Percentiles rank a stretch among this genome's conserved stretches.
Evolutionary conservation across 2,797 vertebrate genomes (phyloP).

Genomic region (Melanogrammus aeglefinus): DNA sequence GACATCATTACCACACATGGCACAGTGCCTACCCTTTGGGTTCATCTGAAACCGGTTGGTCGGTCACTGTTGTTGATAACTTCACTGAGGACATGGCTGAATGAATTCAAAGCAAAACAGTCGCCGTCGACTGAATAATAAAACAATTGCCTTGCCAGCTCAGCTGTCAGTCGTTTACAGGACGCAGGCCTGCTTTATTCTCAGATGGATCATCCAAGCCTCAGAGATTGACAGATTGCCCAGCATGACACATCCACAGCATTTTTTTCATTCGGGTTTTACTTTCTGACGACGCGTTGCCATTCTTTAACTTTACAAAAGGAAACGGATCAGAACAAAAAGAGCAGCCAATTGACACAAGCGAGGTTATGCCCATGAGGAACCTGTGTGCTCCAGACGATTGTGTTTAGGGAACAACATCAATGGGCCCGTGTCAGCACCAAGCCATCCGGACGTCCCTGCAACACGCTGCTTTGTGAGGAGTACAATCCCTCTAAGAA

Average conservation of each 20-base stretch:
- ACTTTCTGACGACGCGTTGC: background rate
- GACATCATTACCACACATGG: background rate
- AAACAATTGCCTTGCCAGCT: conserved; percentile 51
- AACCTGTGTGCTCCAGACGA: background rate
- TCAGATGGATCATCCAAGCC: conserved; percentile 70
- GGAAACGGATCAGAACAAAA: background rate
- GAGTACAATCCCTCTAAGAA: background rate
- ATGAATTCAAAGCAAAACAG: conserved; percentile 27
- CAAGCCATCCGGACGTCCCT: background rate
- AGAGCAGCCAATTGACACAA: background rate
- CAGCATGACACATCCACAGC: conserved; percentile 34
- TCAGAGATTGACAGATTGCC: conserved; percentile 72
- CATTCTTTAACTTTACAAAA: background rate
- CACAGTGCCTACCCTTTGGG: background rate
- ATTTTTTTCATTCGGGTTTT: conserved; percentile 16
- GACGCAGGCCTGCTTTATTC: conserved; percentile 66
- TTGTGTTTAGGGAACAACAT: background rate
- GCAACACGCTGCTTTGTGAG: background rate
- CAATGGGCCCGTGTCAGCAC: background rate
- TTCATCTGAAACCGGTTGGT: conserved; percentile 2
- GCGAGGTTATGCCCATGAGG: background rate
- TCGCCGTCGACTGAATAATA: conserved; percentile 23
- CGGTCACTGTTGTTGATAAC: background rate
- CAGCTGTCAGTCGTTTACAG: conserved; percentile 63
- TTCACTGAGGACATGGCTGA: background rate